Evolutionary conservation across 2,888 invertebrate genomes (phyloP).

Genomic region (Mythimna ferrago): DNA sequence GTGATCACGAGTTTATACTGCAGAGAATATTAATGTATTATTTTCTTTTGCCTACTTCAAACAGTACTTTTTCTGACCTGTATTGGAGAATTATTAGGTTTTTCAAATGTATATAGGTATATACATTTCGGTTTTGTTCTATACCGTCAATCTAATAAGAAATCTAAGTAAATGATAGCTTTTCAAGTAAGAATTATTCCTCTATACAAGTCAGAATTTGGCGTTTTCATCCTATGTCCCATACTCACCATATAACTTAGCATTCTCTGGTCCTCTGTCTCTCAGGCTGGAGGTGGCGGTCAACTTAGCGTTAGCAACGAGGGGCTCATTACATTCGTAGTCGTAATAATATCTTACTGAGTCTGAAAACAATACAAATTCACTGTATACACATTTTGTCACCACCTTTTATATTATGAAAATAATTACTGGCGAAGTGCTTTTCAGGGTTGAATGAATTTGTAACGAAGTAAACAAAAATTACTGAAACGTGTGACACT

Average conservation of each 20-base stretch:
- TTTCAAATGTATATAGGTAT: too few relatives aligned
- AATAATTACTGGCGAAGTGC: constrained; percentile 28
- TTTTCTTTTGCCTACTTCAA: not conserved
- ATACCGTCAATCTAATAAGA: not conserved
- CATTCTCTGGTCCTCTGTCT: constrained; percentile 96
- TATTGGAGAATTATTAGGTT: constrained; percentile 5
- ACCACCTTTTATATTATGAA: constrained; percentile 4
- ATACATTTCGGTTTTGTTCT: not conserved
- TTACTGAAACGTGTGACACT: constrained; percentile 16
- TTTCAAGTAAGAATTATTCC: constrained; percentile 7
- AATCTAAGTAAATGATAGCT: not conserved
- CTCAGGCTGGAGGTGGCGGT: constrained; percentile 95
- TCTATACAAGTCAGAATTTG: constrained; percentile 24
- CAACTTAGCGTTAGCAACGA: constrained; percentile 93
- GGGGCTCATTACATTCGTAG: constrained; percentile 94
- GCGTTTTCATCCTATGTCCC: constrained; percentile 11
- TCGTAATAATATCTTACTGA: constrained; percentile 85
- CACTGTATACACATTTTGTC: not conserved
- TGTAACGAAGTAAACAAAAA: constrained; percentile 54
- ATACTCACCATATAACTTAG: constrained; percentile 95
- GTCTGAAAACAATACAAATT: constrained; percentile 75
- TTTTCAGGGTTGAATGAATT: constrained; percentile 44
- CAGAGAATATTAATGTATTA: constrained; percentile 2
- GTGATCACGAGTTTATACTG: constrained; percentile 1
- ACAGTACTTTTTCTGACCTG: constrained; percentile 10